Percentiles rank a stretch among this genome's conserved stretches.
These are phyloP conservation scores for Lathamus discolor DNA, from an alignment of 2,113 vertebrate genomes.

Conservation along the genomic window DNA sequence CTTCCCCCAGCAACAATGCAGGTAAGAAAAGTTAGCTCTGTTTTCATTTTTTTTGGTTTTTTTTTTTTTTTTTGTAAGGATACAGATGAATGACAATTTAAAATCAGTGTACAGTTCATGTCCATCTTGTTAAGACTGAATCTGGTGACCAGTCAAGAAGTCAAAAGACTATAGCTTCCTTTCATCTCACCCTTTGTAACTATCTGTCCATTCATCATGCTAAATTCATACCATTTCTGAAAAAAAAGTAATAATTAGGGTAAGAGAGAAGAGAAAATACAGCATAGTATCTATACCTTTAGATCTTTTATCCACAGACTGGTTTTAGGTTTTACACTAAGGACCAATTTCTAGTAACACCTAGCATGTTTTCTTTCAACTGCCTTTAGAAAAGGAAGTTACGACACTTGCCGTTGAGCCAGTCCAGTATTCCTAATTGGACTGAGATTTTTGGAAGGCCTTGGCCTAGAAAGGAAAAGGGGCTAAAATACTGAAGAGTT, in stretches of 20 bases:
- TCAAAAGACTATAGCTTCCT: background rate
- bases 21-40: background rate
- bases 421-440: too few relatives aligned
- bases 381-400: background rate
- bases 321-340: background rate
- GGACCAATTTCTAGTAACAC: background rate
- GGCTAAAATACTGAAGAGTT: background rate
- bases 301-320: background rate
- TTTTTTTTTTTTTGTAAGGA: accelerated
- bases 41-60: background rate
- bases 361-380: background rate
- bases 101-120: background rate
- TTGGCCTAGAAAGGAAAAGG: background rate
- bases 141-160: background rate
- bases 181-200: background rate
- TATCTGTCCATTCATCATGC: background rate
- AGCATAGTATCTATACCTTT: background rate
- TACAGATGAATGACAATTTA: background rate
- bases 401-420: background rate
- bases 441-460: background rate
- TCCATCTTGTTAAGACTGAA: background rate
- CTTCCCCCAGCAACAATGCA: background rate
- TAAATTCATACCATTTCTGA: background rate
- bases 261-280: background rate
- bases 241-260: background rate